A percentile compares a stretch with the other conserved stretches of the same genome.
Evolutionary conservation across 2,888 invertebrate genomes (phyloP).

Genomic region (Noctua pronuba): DNA sequence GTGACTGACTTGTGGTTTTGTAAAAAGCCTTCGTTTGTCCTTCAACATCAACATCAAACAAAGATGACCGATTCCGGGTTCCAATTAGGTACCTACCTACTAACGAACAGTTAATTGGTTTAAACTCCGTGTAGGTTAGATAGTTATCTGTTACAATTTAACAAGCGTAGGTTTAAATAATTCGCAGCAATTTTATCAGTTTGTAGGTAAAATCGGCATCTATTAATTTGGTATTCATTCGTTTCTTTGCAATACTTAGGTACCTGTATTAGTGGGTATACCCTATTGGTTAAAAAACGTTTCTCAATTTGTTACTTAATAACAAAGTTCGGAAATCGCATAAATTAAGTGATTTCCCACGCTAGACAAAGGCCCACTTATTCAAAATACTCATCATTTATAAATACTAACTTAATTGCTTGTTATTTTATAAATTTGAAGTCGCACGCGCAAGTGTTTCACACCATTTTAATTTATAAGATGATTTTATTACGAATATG

Average conservation of each 20-base stretch:
- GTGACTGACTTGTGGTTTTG: conserved; percentile 5
- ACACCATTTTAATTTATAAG: not conserved
- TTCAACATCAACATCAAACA: conserved; percentile 1
- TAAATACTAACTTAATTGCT: not conserved
- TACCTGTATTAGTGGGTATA: not conserved
- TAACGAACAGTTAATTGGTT: not conserved
- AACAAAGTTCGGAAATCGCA: not conserved
- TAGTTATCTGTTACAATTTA: not conserved
- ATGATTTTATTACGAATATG: not conserved
- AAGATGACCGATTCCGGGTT: not conserved
- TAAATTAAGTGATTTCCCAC: not conserved
- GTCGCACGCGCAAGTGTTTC: not conserved
- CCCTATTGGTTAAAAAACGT: not conserved
- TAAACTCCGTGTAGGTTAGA: not conserved
- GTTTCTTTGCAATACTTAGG: not conserved
- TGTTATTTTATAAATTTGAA: not conserved
- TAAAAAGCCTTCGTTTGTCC: not conserved
- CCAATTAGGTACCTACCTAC: not conserved
- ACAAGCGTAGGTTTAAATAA: not conserved
- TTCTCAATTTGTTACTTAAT: not conserved
- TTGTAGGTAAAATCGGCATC: not conserved
- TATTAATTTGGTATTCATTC: not conserved
- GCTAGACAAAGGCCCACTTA: not conserved
- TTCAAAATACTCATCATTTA: not conserved
- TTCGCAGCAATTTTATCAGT: not conserved